These are phyloP conservation scores for Brachionus plicatilis DNA, from an alignment of 1,140 invertebrate genomes.

Conservation along the genomic window DNA sequence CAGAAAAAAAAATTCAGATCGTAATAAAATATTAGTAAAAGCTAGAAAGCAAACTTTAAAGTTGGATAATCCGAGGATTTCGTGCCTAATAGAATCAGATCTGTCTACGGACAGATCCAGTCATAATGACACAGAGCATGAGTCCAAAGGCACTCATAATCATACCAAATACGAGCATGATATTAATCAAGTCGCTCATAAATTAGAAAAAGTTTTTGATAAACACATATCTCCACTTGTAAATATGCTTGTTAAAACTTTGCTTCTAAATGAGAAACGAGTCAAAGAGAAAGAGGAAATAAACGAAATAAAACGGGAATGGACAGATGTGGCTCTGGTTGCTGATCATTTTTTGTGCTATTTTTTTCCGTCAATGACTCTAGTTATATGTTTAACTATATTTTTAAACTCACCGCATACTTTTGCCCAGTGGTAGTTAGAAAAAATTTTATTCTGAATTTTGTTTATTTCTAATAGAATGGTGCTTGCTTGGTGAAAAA, in stretches of 20 bases:
- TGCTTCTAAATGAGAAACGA: not conserved
- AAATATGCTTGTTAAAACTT: not conserved
- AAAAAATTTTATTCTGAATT: not conserved
- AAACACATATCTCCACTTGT: constrained; percentile 19
- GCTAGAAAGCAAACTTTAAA: not conserved
- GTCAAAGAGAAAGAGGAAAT: not conserved
- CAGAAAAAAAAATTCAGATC: not conserved
- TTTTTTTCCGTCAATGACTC: constrained; percentile 37
- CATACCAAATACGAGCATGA: not conserved
- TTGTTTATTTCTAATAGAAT: not conserved
- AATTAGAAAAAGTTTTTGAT: constrained; percentile 27
- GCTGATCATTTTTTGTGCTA: constrained; percentile 29
- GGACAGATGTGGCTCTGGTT: constrained; percentile 10
- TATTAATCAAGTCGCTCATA: not conserved
- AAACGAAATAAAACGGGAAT: constrained; percentile 11
- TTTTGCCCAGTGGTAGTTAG: not conserved
- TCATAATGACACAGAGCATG: not conserved
- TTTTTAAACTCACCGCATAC: constrained; percentile 38
- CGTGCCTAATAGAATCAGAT: not conserved
- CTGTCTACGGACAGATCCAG: not conserved
- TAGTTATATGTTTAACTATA: constrained; percentile 32
- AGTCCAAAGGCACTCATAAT: not conserved
- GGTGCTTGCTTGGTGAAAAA: not conserved
- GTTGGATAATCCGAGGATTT: not conserved
- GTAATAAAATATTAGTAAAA: not conserved